A percentile compares a stretch with the other conserved stretches of the same genome.
Conservation (phyloP, 2,113 vertebrate species). For the Limnothrissa miodon region DNA sequence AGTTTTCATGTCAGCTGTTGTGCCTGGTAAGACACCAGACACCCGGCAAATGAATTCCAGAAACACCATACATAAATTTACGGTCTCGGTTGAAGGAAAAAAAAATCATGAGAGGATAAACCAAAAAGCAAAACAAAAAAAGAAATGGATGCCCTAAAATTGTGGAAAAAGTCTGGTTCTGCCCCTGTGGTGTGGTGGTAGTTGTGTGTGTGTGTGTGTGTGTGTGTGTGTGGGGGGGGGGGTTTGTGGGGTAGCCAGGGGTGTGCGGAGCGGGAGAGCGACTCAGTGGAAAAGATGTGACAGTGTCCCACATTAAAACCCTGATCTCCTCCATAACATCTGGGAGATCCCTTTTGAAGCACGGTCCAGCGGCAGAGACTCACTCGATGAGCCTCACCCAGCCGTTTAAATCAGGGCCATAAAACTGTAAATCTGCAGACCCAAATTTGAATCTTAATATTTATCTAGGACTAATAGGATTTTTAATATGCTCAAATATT, state of each 20-base stretch:
- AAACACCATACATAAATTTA: slow-evolving; percentile 40
- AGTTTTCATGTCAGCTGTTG: slow-evolving; percentile 36
- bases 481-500: slow-evolving; percentile 36
- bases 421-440: slow-evolving; percentile 45
- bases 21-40: slow-evolving; percentile 42
- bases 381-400: slow-evolving; percentile 43
- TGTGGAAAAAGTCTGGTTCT: slow-evolving; percentile 49
- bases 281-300: slow-evolving; percentile 54
- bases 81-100: slow-evolving; percentile 17
- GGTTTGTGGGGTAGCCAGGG: neutral
- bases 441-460: slow-evolving; percentile 34
- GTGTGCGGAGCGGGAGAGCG: neutral
- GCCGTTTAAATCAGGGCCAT: slow-evolving; percentile 43
- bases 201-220: slow-evolving; percentile 27
- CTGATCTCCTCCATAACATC: slow-evolving; percentile 47
- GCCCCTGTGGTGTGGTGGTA: slow-evolving; percentile 35
- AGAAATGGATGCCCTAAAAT: slow-evolving; percentile 40
- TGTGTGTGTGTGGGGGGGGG: slow-evolving; percentile 28
- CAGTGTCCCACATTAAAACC: slow-evolving; percentile 48
- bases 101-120: neutral
- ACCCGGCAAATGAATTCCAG: slow-evolving; percentile 36
- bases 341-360: slow-evolving; percentile 52
- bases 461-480: slow-evolving; percentile 40
- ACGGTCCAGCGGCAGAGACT: slow-evolving; percentile 33
- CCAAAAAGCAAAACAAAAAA: slow-evolving; percentile 10